Base-by-base conservation (phyloP, 2,113 vertebrate genomes). In the Pandion haliaetus region DNA sequence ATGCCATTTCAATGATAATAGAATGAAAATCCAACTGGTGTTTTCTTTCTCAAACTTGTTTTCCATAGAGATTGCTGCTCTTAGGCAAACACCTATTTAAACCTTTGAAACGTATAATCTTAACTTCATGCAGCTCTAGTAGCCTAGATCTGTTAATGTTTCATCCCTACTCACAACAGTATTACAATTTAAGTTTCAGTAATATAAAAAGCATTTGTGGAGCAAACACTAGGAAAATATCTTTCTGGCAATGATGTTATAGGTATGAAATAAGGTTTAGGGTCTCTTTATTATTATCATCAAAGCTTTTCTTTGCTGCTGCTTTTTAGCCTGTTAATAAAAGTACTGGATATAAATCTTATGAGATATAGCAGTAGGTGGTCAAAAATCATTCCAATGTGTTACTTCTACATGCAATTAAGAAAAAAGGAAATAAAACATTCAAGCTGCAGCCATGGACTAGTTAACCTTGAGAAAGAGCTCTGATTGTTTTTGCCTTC, bases 71-170 rank as follows among this genome's bases (percentile, higher is more conserved):
- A 97, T 94, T 66, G 49, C 88, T 89, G 84, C 79, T 97, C 34
- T 97, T 97, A 97, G 82, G 93, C 89, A 97, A 97, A 96, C 82
- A 98, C 95, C 97, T 97, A 97, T 87, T 98, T 97, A 97, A 97
- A 95, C 91, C 77, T 95, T 94, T 89, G 88, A 93, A 93, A 97
- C 95, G 81, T 92, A 78, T 95, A 95, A 96, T 97, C 92, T 94
- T 97, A 97, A 97, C 93, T 98, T 96, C 42, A 86, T 92, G 47
- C 50, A 86, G 47, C 71, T 94, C 65, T 85, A 80, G 86, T 86
- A 97, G n/a, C 73, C 26, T 93, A 76, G 86, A 96, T 83, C 95
- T 85, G 67, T 87, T 97, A 96, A 95, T 92, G 94, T 97, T 97
- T 95, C 95, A 96, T 95, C 93, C 72, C 61, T 90, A 65, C 59